Conservation (phyloP, 2,113 vertebrate genomes). For the Microcebus murinus region DNA sequence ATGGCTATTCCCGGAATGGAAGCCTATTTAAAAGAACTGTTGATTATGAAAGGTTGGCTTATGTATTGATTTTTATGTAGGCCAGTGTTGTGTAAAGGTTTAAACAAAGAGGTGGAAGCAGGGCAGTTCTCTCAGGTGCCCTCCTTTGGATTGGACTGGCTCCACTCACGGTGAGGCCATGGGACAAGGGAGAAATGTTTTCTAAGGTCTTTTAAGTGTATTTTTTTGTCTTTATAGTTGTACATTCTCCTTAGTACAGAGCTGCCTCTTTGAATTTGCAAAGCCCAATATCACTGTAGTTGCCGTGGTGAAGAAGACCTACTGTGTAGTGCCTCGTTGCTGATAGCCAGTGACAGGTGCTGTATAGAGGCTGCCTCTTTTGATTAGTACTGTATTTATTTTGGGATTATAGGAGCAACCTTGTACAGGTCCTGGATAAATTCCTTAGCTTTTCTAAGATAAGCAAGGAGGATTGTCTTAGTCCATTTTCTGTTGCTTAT, state of each 20-base stretch:
- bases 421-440: constrained; percentile 40
- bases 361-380: constrained; percentile 52
- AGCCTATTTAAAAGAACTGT: constrained; percentile 58
- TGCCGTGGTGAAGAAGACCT: constrained; percentile 60
- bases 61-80: constrained; percentile 66
- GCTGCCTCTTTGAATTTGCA: constrained; percentile 52
- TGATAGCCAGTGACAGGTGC: constrained; percentile 44
- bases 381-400: constrained; percentile 60
- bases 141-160: neutral
- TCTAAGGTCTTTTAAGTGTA: constrained; percentile 8
- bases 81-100: constrained; percentile 23
- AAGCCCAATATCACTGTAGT: neutral
- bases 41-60: constrained; percentile 38
- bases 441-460: constrained; percentile 51
- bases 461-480: neutral
- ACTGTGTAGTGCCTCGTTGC: neutral
- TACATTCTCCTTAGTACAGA: neutral
- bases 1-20: constrained; percentile 30
- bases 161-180: neutral
- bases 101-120: constrained; percentile 47
- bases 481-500: neutral
- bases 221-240: constrained; percentile 42
- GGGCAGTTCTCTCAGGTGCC: neutral
- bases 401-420: neutral
- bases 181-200: neutral